Base-by-base conservation (phyloP, 2,113 vertebrate genomes). In the Datnioides undecimradiatus region DNA sequence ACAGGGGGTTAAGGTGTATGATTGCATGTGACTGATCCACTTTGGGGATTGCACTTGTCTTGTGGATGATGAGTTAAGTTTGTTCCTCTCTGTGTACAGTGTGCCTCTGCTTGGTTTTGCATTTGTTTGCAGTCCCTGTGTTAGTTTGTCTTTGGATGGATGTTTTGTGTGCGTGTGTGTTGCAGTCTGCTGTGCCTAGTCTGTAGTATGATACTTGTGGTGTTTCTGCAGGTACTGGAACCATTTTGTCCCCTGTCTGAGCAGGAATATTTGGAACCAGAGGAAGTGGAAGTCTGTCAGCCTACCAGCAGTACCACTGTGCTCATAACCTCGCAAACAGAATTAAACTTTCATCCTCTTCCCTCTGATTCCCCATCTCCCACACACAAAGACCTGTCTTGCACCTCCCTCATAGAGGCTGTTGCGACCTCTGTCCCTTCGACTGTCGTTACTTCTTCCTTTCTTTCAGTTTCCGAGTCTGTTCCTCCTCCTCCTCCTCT, bases 221-320 rank as follows among this genome's bases (percentile, higher is more conserved):
- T 94, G 80, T 95, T 84, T 95, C 88, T 85, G 79, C 95, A 95
- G 95, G 94, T 95, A 72, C 92, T 95, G 95, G 93, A 94, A 88
- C 88, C 76, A 82, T 92, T 90, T 83, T 87, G 86, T 92, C 85
- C 82, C 83, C 74, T 83, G 92, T 92, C 87, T 90, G 91, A 93
- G 70, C 91, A 89, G 85, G 82, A 89, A 86, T 78, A 73, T 60
- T 59, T 34, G 76, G 88, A 91, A 79, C 49, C 70, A 73, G 87
- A 90, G 82, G 92, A 91, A 54, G 27, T 74, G 79, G 90, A 84
- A 83, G 62, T 74, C 74, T 52, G 3, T 81, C 84, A 83, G 21
- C 87, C 84, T 33, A 19, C 80, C 58, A 25, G 58, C 79, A 77
- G 57, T 75, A 62, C 68, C 58, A 52, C 54, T 86, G 29, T 72